These are phyloP conservation scores for Harpegnathos saltator DNA, from an alignment of 1,140 invertebrate species.

Conservation along the genomic window DNA sequence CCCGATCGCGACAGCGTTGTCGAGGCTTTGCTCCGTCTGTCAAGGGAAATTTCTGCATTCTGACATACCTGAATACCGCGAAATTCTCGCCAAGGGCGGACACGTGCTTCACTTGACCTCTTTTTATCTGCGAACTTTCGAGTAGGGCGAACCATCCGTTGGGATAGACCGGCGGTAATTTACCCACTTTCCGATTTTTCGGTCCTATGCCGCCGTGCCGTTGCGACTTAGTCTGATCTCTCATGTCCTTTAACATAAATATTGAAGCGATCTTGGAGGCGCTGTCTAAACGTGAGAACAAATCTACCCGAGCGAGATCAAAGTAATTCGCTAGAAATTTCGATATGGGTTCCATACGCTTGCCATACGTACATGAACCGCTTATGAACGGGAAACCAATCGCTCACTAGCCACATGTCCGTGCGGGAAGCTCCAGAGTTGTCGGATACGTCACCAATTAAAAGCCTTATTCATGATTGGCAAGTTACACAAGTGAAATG, in stretches of 20 bases:
- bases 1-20: no score
- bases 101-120: constrained; percentile 88
- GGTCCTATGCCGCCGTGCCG: constrained; percentile 45
- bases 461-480: no score
- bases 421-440: neutral
- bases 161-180: constrained; percentile 93
- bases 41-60: neutral
- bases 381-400: no score
- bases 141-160: constrained; percentile 95
- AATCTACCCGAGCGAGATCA: neutral
- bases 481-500: no score
- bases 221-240: constrained; percentile 49
- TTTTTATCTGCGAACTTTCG: constrained; percentile 89
- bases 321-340: neutral
- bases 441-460: no score
- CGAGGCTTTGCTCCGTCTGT: neutral
- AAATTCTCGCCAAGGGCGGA: constrained; percentile 92
- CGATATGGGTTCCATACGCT: no score
- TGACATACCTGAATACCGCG: constrained; percentile 89
- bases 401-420: no score
- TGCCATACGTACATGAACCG: no score
- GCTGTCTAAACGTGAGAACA: neutral
- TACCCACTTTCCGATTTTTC: constrained; percentile 86
- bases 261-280: constrained; percentile 17
- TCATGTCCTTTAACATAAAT: constrained; percentile 72